Evolutionary conservation across 2,113 vertebrate genomes (phyloP), one percentile per base, ranked within the genome.

Genomic region (Strix uralensis): DNA sequence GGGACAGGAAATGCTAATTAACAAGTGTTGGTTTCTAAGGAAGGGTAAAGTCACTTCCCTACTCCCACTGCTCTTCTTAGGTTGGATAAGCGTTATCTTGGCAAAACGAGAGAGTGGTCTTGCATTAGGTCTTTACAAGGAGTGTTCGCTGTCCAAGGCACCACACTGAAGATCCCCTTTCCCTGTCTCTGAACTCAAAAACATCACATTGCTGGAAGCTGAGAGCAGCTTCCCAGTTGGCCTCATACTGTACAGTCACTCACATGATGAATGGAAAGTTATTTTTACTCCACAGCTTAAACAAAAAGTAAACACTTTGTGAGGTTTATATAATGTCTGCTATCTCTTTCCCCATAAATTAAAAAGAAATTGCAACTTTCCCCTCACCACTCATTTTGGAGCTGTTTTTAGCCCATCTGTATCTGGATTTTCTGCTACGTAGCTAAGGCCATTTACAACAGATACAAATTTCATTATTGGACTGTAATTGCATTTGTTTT

Each of bases 401-500:
- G 73, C 81, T 91, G 69, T 44, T 88, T 96, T 97, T 87, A 96
- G 83, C 54, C 82, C 54, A 17, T 62, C 52, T 65, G 38, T 95
- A 15, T 91, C 93, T 91, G 88, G 83, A 59, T 88, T 92, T 92
- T 96, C 72, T 91, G 66, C 71, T 83, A 36, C 0, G 0, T 63
- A 77, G 57, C 57, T 81, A 75, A 95, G 55, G 51, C 79, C 79
- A 86, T 94, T 86, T 88, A 62, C n/a, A 62, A 86, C 67, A 91
- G 86, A 95, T 84, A 95, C 55, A 86, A 96, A 93, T 94, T 94
- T 83, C 85, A 87, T 96, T 78, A 81, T 55, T 91, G 81, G 27
- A 13, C 52, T 77, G 29, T 94, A 92, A 96, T 96, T 96, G 57
- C 52, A 66, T 95, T 92, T 96, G 73, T 90, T 96, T 95, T 96